These are phyloP conservation scores for Leptinotarsa peninsularis DNA, from an alignment of 2,888 invertebrate species.

Conservation along the genomic window DNA sequence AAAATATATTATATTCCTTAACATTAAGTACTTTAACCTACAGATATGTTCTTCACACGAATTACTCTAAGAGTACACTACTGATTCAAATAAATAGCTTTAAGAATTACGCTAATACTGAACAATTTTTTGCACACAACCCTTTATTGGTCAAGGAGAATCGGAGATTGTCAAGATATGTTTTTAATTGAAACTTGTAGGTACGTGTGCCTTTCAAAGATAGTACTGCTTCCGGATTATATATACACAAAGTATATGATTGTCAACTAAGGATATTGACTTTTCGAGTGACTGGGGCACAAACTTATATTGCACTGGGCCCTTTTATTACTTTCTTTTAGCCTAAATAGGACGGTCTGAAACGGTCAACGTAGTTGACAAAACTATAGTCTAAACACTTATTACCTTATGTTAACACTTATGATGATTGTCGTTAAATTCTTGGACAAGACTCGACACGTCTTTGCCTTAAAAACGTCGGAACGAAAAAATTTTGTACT, in stretches of 20 bases:
- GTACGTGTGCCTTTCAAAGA: slow-evolving; percentile 45
- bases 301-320: slow-evolving; percentile 58
- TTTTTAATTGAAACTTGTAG: slow-evolving; percentile 63
- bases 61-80: slow-evolving; percentile 45
- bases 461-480: slow-evolving; percentile 62
- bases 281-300: slow-evolving; percentile 55
- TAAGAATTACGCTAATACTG: slow-evolving; percentile 33
- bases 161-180: slow-evolving; percentile 53
- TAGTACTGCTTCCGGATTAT: slow-evolving; percentile 14
- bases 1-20: slow-evolving; percentile 26
- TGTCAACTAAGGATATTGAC: slow-evolving; percentile 57
- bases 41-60: slow-evolving; percentile 58
- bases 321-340: slow-evolving; percentile 45
- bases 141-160: slow-evolving; percentile 39
- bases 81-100: slow-evolving; percentile 33
- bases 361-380: slow-evolving; percentile 34
- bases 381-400: slow-evolving; percentile 43
- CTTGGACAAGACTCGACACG: slow-evolving; percentile 65
- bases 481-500: slow-evolving; percentile 62
- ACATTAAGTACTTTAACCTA: slow-evolving; percentile 51
- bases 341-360: slow-evolving; percentile 42
- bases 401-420: slow-evolving; percentile 48
- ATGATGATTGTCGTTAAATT: slow-evolving; percentile 66
- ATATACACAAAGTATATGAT: slow-evolving; percentile 4
- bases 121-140: slow-evolving; percentile 48